Evolutionary conservation across 2,888 invertebrate genomes (phyloP), one percentile per base, ranked within the genome.

Genomic region (Spisula solida): DNA sequence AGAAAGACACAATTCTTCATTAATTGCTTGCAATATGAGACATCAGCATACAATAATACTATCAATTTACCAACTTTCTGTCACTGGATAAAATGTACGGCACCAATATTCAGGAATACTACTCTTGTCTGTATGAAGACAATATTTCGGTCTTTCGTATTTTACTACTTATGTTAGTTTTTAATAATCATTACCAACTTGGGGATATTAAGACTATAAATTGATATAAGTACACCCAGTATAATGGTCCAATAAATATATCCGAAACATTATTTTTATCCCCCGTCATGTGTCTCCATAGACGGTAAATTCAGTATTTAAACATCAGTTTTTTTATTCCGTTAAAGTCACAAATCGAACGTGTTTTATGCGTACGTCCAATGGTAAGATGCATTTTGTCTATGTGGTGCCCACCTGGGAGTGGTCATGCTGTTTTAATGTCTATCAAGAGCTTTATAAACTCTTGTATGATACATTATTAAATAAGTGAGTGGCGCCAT

Each of bases 221-320:
- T 34, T 16, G 8, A 70, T 16, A 8, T 75, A 75, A 18, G 31
- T 75, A 75, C 31, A 25, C 31, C 14, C 75, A 31, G 18, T 75
- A 25, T 75, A 75, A 75, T 75, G 75, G 34, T 18, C 75, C 31
- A 34, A 75, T 75, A 75, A 16, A 75, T 75, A 31, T 31, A 31
- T 18, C 75, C 8, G 34, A 16, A 34, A 31, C 18, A 18, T 75
- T 31, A 34, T 75, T 75, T 75, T 34, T 34, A 41, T 34, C 4
- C 16, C 18, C 34, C 12, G 75, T 34, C 34, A 18, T 14, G 31
- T 75, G 34, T 75, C 75, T 75, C 75, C 20, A 75, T 31, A 75
- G 75, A 75, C 75, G 75, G 16, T 31, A 75, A 10, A 41, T 75
- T 75, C 75, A 75, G 31, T 75, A 10, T 34, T 75, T 12, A 75